Evolutionary conservation across 2,113 vertebrate species (phyloP).

Genomic region (Butorides virescens): DNA sequence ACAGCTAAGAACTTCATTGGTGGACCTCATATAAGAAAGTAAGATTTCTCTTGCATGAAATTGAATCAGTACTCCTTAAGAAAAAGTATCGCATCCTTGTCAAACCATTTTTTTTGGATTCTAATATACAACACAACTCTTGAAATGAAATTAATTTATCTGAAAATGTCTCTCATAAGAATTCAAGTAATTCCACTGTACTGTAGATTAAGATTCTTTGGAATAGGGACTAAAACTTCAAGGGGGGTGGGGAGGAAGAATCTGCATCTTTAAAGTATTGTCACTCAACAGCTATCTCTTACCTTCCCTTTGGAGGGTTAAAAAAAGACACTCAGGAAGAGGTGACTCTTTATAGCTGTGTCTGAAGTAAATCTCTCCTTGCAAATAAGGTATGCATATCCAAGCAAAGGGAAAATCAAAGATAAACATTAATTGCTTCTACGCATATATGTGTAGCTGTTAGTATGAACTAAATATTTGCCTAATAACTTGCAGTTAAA

Average conservation of each 20-base stretch:
- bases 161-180: not conserved
- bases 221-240: not conserved
- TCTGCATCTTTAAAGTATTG: not conserved
- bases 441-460: accelerated
- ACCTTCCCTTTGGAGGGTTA: not conserved
- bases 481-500: not conserved
- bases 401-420: not conserved
- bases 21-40: not conserved
- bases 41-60: not conserved
- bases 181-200: not conserved
- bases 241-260: accelerated
- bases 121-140: not conserved
- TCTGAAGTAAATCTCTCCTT: not conserved
- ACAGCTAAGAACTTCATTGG: not conserved
- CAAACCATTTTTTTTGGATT: not conserved
- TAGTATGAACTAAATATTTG: not conserved
- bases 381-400: not conserved
- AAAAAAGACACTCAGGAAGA: not conserved
- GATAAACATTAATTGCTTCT: not conserved
- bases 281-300: not conserved
- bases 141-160: not conserved
- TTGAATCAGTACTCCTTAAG: not conserved
- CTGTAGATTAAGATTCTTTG: not conserved
- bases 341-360: not conserved
- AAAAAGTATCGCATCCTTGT: not conserved